phyloP scores from a whole-genome alignment of 1,140 invertebrate genomes.

The Drosophila sucinea region DNA sequence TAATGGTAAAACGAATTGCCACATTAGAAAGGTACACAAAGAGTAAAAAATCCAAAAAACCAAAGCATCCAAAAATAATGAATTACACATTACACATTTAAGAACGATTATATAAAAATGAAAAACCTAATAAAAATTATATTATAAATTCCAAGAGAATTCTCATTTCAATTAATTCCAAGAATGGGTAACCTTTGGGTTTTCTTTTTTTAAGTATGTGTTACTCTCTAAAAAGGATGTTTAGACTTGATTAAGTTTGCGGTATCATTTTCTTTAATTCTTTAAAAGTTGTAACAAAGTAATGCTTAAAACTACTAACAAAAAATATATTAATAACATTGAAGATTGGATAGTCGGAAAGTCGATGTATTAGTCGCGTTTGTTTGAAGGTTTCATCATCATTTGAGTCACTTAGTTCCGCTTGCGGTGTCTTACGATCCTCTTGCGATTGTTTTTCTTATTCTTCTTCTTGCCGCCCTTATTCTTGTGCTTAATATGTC shows the following conservation, averaged over 20 bases:
- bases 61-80: constrained; percentile 42
- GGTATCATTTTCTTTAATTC: too few relatives aligned
- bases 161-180: too few relatives aligned
- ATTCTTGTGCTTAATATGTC: neutral
- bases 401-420: neutral
- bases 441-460: neutral
- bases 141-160: constrained; percentile 56
- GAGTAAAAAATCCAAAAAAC: constrained; percentile 32
- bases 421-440: neutral
- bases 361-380: too few relatives aligned
- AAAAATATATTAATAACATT: too few relatives aligned
- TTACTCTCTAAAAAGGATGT: too few relatives aligned
- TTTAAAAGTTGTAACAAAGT: too few relatives aligned
- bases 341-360: too few relatives aligned
- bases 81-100: constrained; percentile 76
- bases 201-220: too few relatives aligned
- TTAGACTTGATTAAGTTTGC: too few relatives aligned
- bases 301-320: too few relatives aligned
- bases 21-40: constrained; percentile 65
- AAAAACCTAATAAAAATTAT: constrained; percentile 79
- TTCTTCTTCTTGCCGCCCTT: neutral
- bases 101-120: constrained; percentile 77
- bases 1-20: constrained; percentile 63
- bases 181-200: too few relatives aligned
- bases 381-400: neutral